Evolutionary conservation across 2,888 invertebrate species (phyloP).

Genomic region (Drosophila paramelanica): DNA sequence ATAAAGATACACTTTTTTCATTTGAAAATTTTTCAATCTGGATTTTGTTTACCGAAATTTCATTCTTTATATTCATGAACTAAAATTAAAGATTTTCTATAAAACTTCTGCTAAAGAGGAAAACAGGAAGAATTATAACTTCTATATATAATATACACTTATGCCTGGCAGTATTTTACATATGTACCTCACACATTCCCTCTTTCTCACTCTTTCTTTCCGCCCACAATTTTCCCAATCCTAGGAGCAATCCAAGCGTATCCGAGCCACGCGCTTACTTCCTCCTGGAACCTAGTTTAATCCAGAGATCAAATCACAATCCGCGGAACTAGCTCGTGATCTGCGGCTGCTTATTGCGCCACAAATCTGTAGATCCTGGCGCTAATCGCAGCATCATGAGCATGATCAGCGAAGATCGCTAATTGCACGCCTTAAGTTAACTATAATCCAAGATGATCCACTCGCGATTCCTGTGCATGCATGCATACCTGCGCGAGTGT

Average conservation of each 20-base stretch:
- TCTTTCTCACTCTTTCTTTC: neutral
- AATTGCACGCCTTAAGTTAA: slow-evolving; percentile 72
- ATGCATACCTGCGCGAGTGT: slow-evolving; percentile 30
- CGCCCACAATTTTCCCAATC: slow-evolving; percentile 5
- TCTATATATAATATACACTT: too few species aligned
- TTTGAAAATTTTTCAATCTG: too few species aligned
- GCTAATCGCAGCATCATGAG: slow-evolving; percentile 43
- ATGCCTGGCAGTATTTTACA: too few species aligned
- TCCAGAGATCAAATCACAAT: slow-evolving; percentile 57
- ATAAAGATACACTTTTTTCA: too few species aligned
- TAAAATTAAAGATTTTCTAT: too few species aligned
- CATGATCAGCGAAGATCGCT: slow-evolving; percentile 22
- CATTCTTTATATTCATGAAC: too few species aligned
- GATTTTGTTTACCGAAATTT: too few species aligned
- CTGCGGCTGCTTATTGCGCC: slow-evolving; percentile 65
- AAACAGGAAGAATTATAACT: too few species aligned
- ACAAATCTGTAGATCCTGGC: slow-evolving; percentile 58
- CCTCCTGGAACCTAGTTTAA: slow-evolving; percentile 47
- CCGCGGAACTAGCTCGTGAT: slow-evolving; percentile 52
- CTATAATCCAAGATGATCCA: slow-evolving; percentile 75
- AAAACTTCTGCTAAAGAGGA: too few species aligned
- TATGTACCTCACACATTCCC: neutral
- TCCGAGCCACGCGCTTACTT: slow-evolving; percentile 24
- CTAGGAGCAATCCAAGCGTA: slow-evolving; percentile 14
- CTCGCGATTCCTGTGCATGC: slow-evolving; percentile 47